Conservation (phyloP, 2,113 vertebrate genomes). For the Nibea coibor region DNA sequence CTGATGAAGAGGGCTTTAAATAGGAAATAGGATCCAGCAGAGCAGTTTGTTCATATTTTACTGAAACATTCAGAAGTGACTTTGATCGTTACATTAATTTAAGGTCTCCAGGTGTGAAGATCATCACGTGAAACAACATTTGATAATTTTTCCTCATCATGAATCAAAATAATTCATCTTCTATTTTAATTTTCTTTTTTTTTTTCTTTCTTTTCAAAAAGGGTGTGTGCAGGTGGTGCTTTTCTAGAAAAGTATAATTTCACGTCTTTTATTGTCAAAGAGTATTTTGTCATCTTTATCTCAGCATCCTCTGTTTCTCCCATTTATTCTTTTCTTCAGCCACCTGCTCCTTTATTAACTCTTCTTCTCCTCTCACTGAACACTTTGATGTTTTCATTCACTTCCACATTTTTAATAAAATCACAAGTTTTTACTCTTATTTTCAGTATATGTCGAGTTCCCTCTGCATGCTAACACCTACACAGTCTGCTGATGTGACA, state of each 20-base stretch:
- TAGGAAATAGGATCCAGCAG: background rate
- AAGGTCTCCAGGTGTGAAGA: background rate
- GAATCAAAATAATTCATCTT: background rate
- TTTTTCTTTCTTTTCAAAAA: background rate
- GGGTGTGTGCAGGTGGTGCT: background rate
- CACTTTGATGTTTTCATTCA: background rate
- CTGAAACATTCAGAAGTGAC: background rate
- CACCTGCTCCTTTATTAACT: conserved; percentile 33
- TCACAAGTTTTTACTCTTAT: background rate
- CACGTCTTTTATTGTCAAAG: background rate
- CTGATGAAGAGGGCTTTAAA: background rate
- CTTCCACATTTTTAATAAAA: background rate
- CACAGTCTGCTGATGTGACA: background rate
- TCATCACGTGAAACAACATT: too few species aligned
- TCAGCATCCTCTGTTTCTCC: background rate
- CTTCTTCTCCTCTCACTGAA: background rate
- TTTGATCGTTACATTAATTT: background rate
- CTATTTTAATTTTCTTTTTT: too few species aligned
- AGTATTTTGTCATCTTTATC: conserved; percentile 4
- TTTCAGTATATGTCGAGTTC: background rate
- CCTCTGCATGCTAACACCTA: background rate
- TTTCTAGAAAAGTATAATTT: background rate
- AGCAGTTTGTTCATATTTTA: background rate
- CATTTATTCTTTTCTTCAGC: background rate
- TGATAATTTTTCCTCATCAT: background rate